Evolutionary conservation across 2,888 invertebrate species (phyloP), one percentile per base, ranked within the genome.

Genomic region (Campoplex capitator): DNA sequence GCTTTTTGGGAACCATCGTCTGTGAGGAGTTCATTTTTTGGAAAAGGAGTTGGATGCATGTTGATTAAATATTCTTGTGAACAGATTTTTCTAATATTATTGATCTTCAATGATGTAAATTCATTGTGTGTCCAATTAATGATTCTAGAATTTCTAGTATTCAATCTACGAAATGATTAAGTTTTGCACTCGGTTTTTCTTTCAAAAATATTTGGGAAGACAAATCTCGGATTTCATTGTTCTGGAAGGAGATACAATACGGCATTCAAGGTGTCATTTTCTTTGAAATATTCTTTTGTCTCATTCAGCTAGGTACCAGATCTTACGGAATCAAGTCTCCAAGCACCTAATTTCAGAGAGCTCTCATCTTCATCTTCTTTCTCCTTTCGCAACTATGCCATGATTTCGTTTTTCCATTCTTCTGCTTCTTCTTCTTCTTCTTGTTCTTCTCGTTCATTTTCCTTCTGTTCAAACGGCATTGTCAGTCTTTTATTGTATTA

Each of bases 401-500:
- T 67, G 45, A 58, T 28, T 38, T 51, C 79, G 16, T 71, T 70
- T 51, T 65, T 77, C 71, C 71, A 28, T 76, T 54, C 67, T 54
- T 48, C 73, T 81, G 23, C 38, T 38, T 38, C 38, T 76, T 54
- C 67, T 54, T 48, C 80, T 80, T 35, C 65, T 62, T 42, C 48
- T 58, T 77, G 2, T 70, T 56, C 51, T 48, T 68, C 79, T 62
- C 23, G 38, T 75, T 58, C 70, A 11, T 45, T 68, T 75, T 51
- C 23, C 23, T 77, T 38, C 51, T 65, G n/a, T 32, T 62, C 73
- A 35, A 75, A 71, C 65, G 8, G 62, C 65, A 58, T 83, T 73
- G 75, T 83, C 77, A 51, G 71, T 73, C 76, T 87, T 88, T 87
- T 84, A 88, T 88, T 88, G 80, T 67, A 88, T 88, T 84, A 88